Conservation (phyloP, 1,140 invertebrate species). For the Heliothis virescens region DNA sequence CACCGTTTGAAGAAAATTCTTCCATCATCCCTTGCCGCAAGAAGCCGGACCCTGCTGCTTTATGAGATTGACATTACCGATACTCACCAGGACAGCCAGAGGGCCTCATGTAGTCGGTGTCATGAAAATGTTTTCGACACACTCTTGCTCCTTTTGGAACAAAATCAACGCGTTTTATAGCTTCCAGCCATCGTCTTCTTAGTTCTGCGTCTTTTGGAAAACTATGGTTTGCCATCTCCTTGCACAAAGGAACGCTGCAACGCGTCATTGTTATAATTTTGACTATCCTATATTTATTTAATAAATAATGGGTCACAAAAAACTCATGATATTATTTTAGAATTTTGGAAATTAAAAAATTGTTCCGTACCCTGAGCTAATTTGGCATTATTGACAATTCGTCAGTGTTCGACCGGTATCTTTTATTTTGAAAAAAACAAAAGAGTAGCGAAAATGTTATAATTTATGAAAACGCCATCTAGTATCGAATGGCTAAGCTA, state of each 20-base stretch:
- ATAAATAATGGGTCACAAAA: constrained; percentile 12
- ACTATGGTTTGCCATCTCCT: neutral
- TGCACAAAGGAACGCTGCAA: neutral
- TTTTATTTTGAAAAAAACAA: neutral
- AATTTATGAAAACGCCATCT: neutral
- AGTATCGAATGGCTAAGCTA: neutral
- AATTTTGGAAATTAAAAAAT: neutral
- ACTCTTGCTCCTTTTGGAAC: constrained; percentile 8
- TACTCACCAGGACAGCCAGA: neutral
- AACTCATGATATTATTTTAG: neutral
- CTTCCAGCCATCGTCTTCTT: neutral
- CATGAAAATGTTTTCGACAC: constrained; percentile 1
- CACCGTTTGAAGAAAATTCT: no score
- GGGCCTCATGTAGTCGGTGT: neutral
- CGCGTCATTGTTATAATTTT: constrained; percentile 8
- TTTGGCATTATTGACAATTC: constrained; percentile 1
- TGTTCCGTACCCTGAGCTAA: neutral
- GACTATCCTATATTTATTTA: neutral
- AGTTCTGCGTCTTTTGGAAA: neutral
- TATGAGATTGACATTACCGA: neutral
- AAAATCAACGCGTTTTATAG: constrained; percentile 4
- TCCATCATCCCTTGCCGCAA: no score
- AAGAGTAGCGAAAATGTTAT: neutral
- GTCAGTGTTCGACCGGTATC: neutral
- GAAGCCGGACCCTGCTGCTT: no score